These are phyloP conservation scores for Elaphurus davidianus DNA, from an alignment of 2,113 vertebrate species.

Conservation along the genomic window DNA sequence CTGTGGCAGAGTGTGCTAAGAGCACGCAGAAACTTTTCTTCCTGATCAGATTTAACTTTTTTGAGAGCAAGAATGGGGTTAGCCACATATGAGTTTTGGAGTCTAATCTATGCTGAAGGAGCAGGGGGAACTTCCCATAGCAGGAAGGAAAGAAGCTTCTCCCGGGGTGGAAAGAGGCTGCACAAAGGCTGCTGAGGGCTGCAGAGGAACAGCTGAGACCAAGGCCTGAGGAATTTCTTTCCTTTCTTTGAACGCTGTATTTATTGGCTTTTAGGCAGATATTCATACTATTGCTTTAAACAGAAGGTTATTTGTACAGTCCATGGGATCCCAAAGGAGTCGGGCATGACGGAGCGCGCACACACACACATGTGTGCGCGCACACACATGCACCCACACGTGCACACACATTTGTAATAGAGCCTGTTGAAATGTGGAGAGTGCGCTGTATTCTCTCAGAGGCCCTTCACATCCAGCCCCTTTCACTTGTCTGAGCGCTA, in stretches of 20 bases:
- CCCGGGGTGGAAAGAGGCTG: neutral
- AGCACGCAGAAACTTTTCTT: neutral
- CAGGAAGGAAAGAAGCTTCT: neutral
- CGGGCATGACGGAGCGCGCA: fast-evolving
- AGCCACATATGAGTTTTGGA: neutral
- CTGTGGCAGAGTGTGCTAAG: neutral
- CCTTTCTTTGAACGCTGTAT: neutral
- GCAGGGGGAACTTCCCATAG: neutral
- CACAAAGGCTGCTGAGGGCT: neutral
- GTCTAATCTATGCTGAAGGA: neutral
- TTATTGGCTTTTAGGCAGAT: neutral
- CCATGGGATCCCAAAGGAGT: neutral
- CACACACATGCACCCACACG: fast-evolving
- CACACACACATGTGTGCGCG: fast-evolving
- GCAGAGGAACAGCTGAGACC: neutral
- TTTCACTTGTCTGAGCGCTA: neutral
- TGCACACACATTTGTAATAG: neutral
- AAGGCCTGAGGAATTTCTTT: neutral
- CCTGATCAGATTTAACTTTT: neutral
- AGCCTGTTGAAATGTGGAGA: neutral
- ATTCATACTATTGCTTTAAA: conserved; percentile 8
- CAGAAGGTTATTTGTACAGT: neutral
- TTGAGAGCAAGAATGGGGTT: neutral
- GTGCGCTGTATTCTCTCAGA: neutral
- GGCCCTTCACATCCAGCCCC: neutral